Conservation (phyloP, 2,888 invertebrate genomes). For the Abrostola triplasia region DNA sequence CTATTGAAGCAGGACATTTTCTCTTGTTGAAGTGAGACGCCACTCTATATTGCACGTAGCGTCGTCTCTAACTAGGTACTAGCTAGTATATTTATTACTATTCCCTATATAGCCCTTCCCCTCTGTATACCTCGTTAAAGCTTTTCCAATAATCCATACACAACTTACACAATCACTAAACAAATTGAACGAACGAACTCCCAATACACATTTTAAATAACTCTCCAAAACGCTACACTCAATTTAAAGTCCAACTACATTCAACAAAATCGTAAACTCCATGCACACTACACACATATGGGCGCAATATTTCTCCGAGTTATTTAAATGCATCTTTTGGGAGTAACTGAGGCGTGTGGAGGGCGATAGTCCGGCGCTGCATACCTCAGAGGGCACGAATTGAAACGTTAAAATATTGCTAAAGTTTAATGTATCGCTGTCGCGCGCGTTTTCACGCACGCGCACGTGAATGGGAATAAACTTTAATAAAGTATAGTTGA, state of each 20-base stretch:
- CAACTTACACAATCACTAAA: neutral
- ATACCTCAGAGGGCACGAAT: constrained; percentile 8
- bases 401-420: constrained; percentile 18
- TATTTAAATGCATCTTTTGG: constrained; percentile 12
- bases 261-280: neutral
- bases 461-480: neutral
- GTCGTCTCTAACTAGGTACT: too few relatives aligned
- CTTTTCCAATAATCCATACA: too few relatives aligned
- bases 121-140: too few relatives aligned
- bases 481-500: too few relatives aligned
- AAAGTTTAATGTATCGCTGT: constrained; percentile 10
- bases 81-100: too few relatives aligned
- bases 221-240: neutral
- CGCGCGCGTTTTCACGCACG: constrained; percentile 10
- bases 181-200: neutral
- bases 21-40: too few relatives aligned
- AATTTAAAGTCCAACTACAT: neutral
- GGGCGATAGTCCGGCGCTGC: constrained; percentile 20
- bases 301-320: neutral
- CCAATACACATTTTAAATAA: neutral
- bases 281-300: neutral
- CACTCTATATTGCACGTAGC: too few relatives aligned
- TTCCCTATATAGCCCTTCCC: too few relatives aligned
- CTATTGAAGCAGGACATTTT: too few relatives aligned
- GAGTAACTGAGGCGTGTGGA: constrained; percentile 17